Conservation (phyloP, 2,888 invertebrate genomes). For the Acleris laterana region DNA sequence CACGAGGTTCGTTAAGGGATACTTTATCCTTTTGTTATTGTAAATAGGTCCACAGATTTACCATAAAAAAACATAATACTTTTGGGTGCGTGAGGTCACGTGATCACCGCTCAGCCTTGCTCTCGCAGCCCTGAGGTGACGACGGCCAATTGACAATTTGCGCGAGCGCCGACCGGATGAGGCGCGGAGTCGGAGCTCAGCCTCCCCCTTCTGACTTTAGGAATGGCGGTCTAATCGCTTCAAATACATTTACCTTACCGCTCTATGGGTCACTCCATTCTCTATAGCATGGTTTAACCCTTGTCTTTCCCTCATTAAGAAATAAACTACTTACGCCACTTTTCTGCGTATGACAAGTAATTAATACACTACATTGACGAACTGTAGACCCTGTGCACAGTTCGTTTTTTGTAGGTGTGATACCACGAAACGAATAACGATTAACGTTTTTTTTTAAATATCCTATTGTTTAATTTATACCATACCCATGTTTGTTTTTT, state of each 20-base stretch:
- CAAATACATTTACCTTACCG: conserved; percentile 50
- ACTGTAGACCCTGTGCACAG: too few relatives aligned
- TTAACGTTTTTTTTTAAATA: too few relatives aligned
- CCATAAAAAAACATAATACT: conserved; percentile 40
- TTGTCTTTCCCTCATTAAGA: too few relatives aligned
- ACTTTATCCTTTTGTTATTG: too few relatives aligned
- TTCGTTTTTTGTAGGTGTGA: too few relatives aligned
- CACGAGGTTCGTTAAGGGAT: too few relatives aligned
- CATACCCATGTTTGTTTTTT: too few relatives aligned
- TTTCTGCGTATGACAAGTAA: too few relatives aligned
- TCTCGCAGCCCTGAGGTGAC: conserved; percentile 67
- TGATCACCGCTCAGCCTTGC: conserved; percentile 65
- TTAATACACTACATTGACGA: too few relatives aligned
- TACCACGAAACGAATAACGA: too few relatives aligned
- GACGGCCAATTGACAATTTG: conserved; percentile 79
- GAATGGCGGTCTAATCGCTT: conserved; percentile 59
- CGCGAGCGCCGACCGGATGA: conserved; percentile 76
- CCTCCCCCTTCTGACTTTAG: conserved; percentile 76
- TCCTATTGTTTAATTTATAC: too few relatives aligned
- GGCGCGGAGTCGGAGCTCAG: conserved; percentile 67
- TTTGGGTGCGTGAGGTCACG: conserved; percentile 54
- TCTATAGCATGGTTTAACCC: not conserved
- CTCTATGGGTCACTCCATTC: conserved; percentile 16
- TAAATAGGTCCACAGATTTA: not conserved
- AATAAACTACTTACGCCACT: too few relatives aligned